Evolutionary conservation across 2,797 vertebrate genomes (phyloP).

Genomic region (Macropodus opercularis): DNA sequence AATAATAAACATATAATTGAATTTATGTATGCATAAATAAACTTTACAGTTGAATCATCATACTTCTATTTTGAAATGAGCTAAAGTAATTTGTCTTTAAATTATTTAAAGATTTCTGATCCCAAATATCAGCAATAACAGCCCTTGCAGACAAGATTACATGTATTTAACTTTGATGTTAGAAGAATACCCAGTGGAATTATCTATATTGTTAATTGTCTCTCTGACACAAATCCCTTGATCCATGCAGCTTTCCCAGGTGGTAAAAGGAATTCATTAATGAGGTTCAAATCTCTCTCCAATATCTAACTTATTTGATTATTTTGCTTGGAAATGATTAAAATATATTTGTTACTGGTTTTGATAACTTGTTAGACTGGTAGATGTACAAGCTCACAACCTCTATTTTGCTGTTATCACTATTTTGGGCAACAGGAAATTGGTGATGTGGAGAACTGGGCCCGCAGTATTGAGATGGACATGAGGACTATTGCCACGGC

Average conservation of each 20-base stretch:
- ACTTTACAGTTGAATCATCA: too few species aligned
- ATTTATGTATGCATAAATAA: too few species aligned
- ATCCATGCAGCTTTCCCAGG: constrained; percentile 26
- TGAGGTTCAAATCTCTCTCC: constrained; percentile 6
- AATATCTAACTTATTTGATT: not conserved
- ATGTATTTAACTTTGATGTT: too few species aligned
- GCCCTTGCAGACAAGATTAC: not conserved
- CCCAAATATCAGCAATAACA: too few species aligned
- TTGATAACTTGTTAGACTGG: not conserved
- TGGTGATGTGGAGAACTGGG: constrained; percentile 98
- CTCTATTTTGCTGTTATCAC: not conserved
- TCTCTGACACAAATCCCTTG: not conserved
- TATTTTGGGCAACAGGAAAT: constrained; percentile 88
- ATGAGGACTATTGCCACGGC: constrained; percentile 95
- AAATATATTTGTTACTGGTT: not conserved
- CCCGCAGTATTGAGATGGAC: constrained; percentile 95
- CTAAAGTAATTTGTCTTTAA: too few species aligned
- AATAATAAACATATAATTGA: too few species aligned
- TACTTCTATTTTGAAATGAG: too few species aligned
- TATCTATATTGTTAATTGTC: too few species aligned
- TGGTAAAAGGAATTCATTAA: constrained; percentile 25
- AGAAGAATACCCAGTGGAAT: too few species aligned
- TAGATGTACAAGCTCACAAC: not conserved
- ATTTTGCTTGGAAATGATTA: not conserved
- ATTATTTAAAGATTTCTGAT: too few species aligned